Evolutionary conservation across 1,140 invertebrate genomes (phyloP).

Genomic region (Lordiphosa stackelbergi): DNA sequence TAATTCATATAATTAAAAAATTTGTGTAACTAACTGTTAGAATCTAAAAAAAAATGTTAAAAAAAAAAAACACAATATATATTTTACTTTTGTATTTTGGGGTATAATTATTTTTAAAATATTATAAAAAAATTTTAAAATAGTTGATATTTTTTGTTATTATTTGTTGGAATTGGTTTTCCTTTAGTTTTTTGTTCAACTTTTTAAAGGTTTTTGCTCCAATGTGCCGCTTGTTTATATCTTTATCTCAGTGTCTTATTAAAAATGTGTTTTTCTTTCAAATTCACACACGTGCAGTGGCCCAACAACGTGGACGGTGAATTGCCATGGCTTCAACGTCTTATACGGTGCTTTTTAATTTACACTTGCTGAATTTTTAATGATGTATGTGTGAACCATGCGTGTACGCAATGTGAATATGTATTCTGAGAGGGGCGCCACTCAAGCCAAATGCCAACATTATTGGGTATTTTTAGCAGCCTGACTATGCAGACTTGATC

Average conservation of each 20-base stretch:
- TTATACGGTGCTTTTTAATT: constrained; percentile 43
- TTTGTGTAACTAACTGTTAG: no score
- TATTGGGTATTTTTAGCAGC: constrained; percentile 47
- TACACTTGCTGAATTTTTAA: constrained; percentile 63
- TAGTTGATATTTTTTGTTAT: no score
- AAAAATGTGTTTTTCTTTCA: constrained; percentile 34
- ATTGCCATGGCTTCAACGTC: constrained; percentile 17
- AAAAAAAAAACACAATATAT: no score
- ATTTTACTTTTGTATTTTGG: no score
- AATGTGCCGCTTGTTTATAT: neutral
- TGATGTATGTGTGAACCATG: constrained; percentile 30
- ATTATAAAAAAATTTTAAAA: no score
- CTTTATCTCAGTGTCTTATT: constrained; percentile 35
- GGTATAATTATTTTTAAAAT: no score
- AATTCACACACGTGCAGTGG: constrained; percentile 55
- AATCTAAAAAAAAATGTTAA: no score
- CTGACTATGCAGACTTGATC: constrained; percentile 17
- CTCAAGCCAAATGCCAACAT: constrained; percentile 24
- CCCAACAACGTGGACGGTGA: constrained; percentile 2
- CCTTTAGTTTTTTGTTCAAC: no score
- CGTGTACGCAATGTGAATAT: constrained; percentile 43
- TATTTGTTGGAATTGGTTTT: no score
- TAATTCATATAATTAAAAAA: no score
- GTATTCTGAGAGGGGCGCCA: neutral
- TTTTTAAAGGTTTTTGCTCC: neutral